Evolutionary conservation across 2,888 invertebrate genomes (phyloP).

Genomic region (Frankliniella fusca): DNA sequence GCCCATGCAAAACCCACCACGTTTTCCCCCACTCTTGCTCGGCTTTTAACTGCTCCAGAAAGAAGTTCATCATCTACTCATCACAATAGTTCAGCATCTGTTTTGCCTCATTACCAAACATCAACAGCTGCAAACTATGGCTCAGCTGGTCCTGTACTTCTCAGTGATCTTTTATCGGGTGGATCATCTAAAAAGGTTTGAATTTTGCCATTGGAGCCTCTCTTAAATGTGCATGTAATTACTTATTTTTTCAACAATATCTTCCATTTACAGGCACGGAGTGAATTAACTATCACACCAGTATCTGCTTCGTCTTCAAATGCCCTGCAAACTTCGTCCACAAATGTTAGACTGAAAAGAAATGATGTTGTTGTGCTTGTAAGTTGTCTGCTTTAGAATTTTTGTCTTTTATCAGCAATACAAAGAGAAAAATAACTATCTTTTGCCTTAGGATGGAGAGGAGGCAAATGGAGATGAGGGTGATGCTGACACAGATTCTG

Average conservation of each 20-base stretch:
- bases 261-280: conserved; percentile 51
- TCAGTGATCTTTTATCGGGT: conserved; percentile 50
- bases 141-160: conserved; percentile 42
- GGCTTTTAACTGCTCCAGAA: conserved; percentile 67
- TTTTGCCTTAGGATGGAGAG: conserved; percentile 51
- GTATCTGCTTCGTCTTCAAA: conserved; percentile 43
- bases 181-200: conserved; percentile 48
- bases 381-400: conserved; percentile 28
- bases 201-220: not conserved
- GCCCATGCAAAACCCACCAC: conserved; percentile 51
- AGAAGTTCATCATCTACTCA: conserved; percentile 37
- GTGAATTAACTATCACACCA: conserved; percentile 59
- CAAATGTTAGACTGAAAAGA: conserved; percentile 2
- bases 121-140: not conserved
- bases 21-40: conserved; percentile 75
- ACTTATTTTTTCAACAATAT: conserved; percentile 31
- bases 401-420: conserved; percentile 32
- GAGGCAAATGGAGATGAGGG: conserved; percentile 52
- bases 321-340: conserved; percentile 14
- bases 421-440: not conserved
- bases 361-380: conserved; percentile 40
- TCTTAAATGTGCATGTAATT: not conserved
- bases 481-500: conserved; percentile 42
- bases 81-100: not conserved
- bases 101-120: conserved; percentile 42